A percentile compares a stretch with the other conserved stretches of the same genome.
Evolutionary conservation across 2,797 vertebrate genomes (phyloP).

Genomic region (Cuniculus paca): DNA sequence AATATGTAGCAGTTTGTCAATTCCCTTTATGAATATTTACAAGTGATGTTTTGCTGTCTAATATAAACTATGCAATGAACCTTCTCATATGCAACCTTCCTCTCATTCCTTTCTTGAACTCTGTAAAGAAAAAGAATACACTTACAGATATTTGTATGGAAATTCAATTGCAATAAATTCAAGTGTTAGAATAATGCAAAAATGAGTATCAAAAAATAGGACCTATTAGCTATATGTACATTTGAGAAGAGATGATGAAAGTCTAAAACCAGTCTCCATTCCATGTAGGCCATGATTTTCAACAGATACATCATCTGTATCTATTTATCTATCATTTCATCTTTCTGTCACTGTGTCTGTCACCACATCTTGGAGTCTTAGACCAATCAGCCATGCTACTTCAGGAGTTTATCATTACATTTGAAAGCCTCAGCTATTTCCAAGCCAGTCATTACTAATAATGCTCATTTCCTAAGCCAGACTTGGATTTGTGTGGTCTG

Average conservation of each 20-base stretch:
- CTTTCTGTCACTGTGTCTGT: background rate
- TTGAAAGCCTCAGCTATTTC: background rate
- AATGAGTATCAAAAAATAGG: background rate
- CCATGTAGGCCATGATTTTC: background rate
- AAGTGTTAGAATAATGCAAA: background rate
- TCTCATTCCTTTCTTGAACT: slow-evolving; percentile 30
- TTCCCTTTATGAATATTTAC: background rate
- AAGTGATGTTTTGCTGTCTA: background rate
- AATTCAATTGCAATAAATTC: background rate
- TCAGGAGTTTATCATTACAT: background rate
- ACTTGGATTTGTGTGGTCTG: slow-evolving; percentile 25
- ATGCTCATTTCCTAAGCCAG: background rate
- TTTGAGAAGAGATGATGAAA: background rate
- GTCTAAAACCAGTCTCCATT: background rate
- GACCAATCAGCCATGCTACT: background rate
- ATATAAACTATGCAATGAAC: background rate
- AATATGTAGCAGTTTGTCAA: background rate
- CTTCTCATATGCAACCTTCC: background rate
- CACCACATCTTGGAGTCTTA: background rate
- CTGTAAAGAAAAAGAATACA: background rate
- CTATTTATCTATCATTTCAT: background rate
- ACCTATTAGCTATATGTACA: background rate
- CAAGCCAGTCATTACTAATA: background rate
- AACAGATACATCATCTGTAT: background rate
- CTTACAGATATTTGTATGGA: background rate